A percentile compares a stretch with the other conserved stretches of the same genome.
Conservation (phyloP, 2,797 vertebrate species). For the Alcedo quadribrachys region DNA sequence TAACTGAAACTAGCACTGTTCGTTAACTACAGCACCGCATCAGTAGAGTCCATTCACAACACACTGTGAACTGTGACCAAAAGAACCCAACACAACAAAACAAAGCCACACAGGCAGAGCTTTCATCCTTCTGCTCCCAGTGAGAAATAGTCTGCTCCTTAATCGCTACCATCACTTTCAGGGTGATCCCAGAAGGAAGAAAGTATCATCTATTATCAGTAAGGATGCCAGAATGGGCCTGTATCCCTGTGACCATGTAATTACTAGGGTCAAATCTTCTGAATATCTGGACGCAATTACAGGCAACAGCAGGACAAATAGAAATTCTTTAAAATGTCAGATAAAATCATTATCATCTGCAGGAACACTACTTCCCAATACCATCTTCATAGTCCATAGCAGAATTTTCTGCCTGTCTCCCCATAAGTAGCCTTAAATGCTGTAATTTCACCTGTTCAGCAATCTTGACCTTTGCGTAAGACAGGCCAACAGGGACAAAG, state of each 20-base stretch:
- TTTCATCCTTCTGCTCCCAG: slow-evolving; percentile 22
- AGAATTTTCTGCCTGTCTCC: background rate
- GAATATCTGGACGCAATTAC: background rate
- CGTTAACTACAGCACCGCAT: background rate
- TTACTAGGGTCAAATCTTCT: background rate
- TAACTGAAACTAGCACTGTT: slow-evolving; percentile 12
- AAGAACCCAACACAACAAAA: background rate
- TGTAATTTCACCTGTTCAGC: background rate
- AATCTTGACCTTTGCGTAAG: background rate
- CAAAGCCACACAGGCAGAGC: background rate
- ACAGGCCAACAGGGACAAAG: background rate
- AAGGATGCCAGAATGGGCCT: background rate
- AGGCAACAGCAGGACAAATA: background rate
- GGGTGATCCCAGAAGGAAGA: background rate
- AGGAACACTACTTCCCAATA: background rate
- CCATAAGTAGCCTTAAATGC: background rate
- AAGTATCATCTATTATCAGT: background rate
- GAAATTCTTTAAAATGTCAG: background rate
- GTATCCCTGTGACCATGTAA: background rate
- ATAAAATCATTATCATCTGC: background rate
- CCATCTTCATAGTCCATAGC: background rate
- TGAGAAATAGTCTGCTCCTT: slow-evolving; percentile 9
- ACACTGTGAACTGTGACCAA: background rate
- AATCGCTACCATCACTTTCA: background rate
- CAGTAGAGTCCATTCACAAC: background rate